Percentiles rank a stretch among this genome's conserved stretches.
These are phyloP conservation scores for Drosophila formosana DNA, from an alignment of 2,888 invertebrate genomes.

Conservation along the genomic window DNA sequence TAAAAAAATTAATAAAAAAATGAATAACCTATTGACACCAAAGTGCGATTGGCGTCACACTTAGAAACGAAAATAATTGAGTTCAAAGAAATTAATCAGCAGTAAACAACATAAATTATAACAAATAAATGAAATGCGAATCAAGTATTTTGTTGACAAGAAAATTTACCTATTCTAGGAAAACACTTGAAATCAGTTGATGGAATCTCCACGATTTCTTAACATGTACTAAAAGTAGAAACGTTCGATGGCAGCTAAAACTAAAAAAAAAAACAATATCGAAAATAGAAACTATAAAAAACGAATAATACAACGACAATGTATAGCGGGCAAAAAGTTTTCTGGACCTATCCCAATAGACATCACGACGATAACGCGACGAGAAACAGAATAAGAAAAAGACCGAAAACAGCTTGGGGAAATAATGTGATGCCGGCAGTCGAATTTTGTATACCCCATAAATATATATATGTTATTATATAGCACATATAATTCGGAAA, in stretches of 20 bases:
- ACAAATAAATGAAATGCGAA: neutral
- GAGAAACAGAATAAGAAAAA: conserved; percentile 9
- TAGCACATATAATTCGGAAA: too few species aligned
- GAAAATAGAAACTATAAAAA: conserved; percentile 22
- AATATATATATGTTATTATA: neutral
- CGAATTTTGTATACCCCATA: conserved; percentile 26
- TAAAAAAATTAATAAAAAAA: neutral
- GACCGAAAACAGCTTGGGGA: conserved; percentile 6
- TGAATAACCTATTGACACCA: conserved; percentile 31
- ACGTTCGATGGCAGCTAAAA: conserved; percentile 22
- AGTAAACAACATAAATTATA: conserved; percentile 29
- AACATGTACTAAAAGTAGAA: conserved; percentile 6
- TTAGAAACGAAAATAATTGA: conserved; percentile 19
- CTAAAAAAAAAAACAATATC: neutral
- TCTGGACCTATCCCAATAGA: conserved; percentile 59
- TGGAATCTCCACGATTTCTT: neutral
- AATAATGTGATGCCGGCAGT: neutral
- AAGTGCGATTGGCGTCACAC: conserved; percentile 25
- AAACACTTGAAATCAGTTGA: neutral
- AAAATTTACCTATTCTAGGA: conserved; percentile 9
- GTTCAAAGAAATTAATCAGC: conserved; percentile 21
- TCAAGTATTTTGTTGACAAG: neutral
- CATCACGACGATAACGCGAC: conserved; percentile 22
- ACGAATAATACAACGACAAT: conserved; percentile 12
- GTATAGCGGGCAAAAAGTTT: conserved; percentile 34